These are phyloP conservation scores for Lasioglossum albipes DNA, from an alignment of 1,140 invertebrate genomes.

Conservation along the genomic window DNA sequence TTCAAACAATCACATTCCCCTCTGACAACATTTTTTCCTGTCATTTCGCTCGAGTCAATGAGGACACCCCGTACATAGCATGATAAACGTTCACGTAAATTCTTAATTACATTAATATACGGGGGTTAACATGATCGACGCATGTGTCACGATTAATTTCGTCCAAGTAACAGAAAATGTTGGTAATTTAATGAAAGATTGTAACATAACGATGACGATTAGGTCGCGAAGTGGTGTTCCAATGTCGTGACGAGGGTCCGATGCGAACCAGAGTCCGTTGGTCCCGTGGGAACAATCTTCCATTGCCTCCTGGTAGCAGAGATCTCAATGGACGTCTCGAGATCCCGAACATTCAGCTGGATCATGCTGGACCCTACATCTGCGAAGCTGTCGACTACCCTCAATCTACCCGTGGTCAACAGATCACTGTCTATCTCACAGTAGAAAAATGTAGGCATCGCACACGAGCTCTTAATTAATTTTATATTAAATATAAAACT, in stretches of 20 bases:
- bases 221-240: slow-evolving; percentile 95
- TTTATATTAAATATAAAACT: no score
- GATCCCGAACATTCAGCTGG: slow-evolving; percentile 89
- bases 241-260: slow-evolving; percentile 93
- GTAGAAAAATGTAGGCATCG: slow-evolving; percentile 87
- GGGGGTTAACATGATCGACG: not conserved
- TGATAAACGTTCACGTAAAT: not conserved
- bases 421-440: slow-evolving; percentile 83
- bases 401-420: slow-evolving; percentile 80
- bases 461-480: not conserved
- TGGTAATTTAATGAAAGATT: not conserved
- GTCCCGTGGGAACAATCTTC: slow-evolving; percentile 85
- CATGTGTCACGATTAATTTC: slow-evolving; percentile 6
- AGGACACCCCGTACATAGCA: not conserved
- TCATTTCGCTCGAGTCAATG: no score
- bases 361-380: slow-evolving; percentile 89
- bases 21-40: no score
- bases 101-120: not conserved
- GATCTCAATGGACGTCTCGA: slow-evolving; percentile 90
- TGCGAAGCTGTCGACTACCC: slow-evolving; percentile 88
- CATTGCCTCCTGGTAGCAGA: slow-evolving; percentile 85
- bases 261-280: slow-evolving; percentile 88
- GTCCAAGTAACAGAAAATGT: not conserved
- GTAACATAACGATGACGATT: slow-evolving; percentile 36
- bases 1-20: no score